Base-by-base conservation (phyloP, 2,113 vertebrate genomes). In the Sphaerodactylus townsendi region DNA sequence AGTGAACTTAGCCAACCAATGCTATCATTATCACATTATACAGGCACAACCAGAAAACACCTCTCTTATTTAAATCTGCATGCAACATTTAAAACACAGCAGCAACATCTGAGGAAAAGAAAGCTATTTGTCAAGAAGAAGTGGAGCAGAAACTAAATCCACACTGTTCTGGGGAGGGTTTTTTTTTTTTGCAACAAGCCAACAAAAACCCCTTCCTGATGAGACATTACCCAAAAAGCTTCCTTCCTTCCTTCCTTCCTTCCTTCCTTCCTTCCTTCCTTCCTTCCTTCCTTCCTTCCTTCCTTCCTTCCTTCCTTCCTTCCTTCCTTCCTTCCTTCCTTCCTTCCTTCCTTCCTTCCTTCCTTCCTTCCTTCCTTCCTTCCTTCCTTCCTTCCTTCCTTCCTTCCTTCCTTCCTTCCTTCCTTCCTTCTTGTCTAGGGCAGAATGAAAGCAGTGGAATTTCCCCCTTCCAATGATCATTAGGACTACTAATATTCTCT, bases 391-490 rank as follows among this genome's bases (percentile, higher is more conserved):
- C 92, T 76, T 28, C 88, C 81, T 87, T 90, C 76, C 62, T 19
- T 88, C 80, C 84, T 92, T 73, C 23, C 89, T 83, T 87, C 89
- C 74, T 64, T 81, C 90, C 50, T 75, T 44, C 77, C 62, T 19
- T 88, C 80, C 84, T 92, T 73, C 23, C 89, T 83, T 87, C 89
- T 77, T 64, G 82, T 91, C 50, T 72, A 85, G 62, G 50, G 88
- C 77, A 76, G 86, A 89, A 78, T 0, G 53, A 82, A 66, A 8
- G 46, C 80, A 73, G 77, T 53, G 91, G 91, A 92, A 90, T 83
- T 53, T 88, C 77, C 50, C 74, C 65, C 85, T 94, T 88, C 85
- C 65, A 88, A 93, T 80, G 74, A 85, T 91, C 89, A 88, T 91
- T 76, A 80, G 65, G 87, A 89, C 92, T 80, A 83, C 91, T 90